Evolutionary conservation across 1,140 invertebrate species (phyloP).

Genomic region (Pogonus chalceus): DNA sequence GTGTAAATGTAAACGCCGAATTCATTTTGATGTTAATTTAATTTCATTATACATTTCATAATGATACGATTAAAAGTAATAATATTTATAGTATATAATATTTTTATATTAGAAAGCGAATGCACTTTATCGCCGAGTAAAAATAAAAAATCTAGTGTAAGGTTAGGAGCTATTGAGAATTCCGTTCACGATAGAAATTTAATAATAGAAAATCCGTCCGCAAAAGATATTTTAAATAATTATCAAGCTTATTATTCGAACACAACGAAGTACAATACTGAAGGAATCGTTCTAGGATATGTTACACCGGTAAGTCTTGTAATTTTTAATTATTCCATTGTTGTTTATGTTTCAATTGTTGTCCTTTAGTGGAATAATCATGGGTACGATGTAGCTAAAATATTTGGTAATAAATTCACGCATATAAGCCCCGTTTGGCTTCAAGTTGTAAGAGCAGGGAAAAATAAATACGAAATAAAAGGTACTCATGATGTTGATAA

Average conservation of each 20-base stretch:
- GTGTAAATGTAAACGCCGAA: no score
- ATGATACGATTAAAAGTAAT: neutral
- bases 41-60: neutral
- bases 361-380: slow-evolving; percentile 83
- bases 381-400: slow-evolving; percentile 89
- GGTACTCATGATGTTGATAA: slow-evolving; percentile 71
- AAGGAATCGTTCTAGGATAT: slow-evolving; percentile 69
- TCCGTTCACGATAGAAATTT: slow-evolving; percentile 60
- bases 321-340: slow-evolving; percentile 11
- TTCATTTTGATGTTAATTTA: no score
- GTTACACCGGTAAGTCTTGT: slow-evolving; percentile 71
- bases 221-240: slow-evolving; percentile 65
- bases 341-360: slow-evolving; percentile 7
- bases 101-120: neutral
- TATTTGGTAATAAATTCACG: slow-evolving; percentile 80
- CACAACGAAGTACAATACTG: slow-evolving; percentile 51
- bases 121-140: slow-evolving; percentile 18
- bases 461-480: slow-evolving; percentile 50
- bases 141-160: slow-evolving; percentile 21
- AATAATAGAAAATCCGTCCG: slow-evolving; percentile 50
- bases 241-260: slow-evolving; percentile 62
- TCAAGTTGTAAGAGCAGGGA: slow-evolving; percentile 57
- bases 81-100: neutral
- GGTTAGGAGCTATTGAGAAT: slow-evolving; percentile 51
- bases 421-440: slow-evolving; percentile 93